Base-by-base conservation (phyloP, 2,797 vertebrate genomes). In the Poeciliopsis paucimaculata region DNA sequence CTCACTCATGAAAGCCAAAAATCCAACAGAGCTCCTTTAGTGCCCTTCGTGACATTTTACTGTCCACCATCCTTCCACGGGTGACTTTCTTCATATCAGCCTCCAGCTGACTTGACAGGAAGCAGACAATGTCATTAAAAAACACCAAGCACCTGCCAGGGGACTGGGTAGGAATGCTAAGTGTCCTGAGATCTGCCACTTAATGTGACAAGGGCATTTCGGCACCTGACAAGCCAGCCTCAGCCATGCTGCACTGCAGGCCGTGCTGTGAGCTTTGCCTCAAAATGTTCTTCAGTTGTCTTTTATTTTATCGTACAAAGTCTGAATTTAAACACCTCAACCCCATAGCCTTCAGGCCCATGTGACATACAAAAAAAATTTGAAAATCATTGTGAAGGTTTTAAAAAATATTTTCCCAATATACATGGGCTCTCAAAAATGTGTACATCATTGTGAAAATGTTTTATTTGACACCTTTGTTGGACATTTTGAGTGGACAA, bases 151-250 rank as follows among this genome's bases (percentile, higher is more conserved):
- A 92, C 90, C 92, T 93, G 91, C 91, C 26, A 74, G 80, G 80
- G 78, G 89, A 81, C 73, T 87, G 84, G 84, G 79, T 75, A 84
- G 79, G 86, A 88, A 90, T 92, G 85, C 78, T 92, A 92, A 93
- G 87, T 86, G 91, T 89, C 87, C 85, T 78, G 87, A 91, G 88
- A 89, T 90, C 86, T 91, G 88, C 90, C 89, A 87, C 78, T 93
- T 91, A 86, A 85, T 79, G 90, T 92, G 90, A 92, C 92, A 93
- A 94, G 93, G 92, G 84, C 93, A 85, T 92, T 93, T 91, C 89
- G 82, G 34, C 85, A 86, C 87, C 86, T 81, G 81, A 90, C 88
- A 89, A 81, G 78, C 72, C 68, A 73, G 74, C 77, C 84, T 80
- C 82, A 87, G 89, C 75, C 83, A 84, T 5, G 49, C 70, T 36